These are phyloP conservation scores for Acipenser oxyrinchus DNA, from an alignment of 2,797 vertebrate species.

Conservation along the genomic window DNA sequence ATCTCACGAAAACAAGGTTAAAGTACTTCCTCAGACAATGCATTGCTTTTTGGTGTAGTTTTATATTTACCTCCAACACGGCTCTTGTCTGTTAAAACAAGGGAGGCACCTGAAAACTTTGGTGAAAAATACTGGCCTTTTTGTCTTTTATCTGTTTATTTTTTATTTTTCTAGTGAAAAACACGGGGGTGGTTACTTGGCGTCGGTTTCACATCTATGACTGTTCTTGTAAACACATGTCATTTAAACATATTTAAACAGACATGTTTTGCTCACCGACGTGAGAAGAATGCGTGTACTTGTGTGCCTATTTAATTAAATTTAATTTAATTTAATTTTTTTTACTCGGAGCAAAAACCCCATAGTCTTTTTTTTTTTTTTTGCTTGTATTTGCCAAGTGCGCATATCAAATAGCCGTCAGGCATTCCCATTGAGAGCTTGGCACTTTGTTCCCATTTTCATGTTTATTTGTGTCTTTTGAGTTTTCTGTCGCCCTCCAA, in stretches of 20 bases:
- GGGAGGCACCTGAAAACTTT: neutral
- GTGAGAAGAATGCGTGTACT: conserved; percentile 8
- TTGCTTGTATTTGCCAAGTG: conserved; percentile 53
- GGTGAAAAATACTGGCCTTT: conserved; percentile 17
- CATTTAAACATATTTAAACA: neutral
- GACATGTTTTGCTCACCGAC: conserved; percentile 3
- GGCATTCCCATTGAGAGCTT: conserved; percentile 66
- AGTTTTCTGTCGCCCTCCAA: conserved; percentile 61
- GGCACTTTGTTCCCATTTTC: conserved; percentile 85
- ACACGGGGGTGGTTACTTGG: neutral
- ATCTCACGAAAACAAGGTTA: conserved; percentile 6
- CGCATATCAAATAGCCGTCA: conserved; percentile 62
- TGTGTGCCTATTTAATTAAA: conserved; percentile 20
- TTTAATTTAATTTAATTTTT: conserved; percentile 27
- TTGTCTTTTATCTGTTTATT: conserved; percentile 32
- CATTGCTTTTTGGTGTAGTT: conserved; percentile 10
- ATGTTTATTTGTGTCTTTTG: conserved; percentile 76
- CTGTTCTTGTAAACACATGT: conserved; percentile 8
- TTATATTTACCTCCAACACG: neutral
- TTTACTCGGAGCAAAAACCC: conserved; percentile 37
- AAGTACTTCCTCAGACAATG: neutral
- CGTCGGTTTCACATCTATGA: neutral
- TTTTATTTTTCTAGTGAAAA: conserved; percentile 5
- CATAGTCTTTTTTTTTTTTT: conserved; percentile 41
- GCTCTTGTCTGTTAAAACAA: conserved; percentile 1